Evolutionary conservation across 1,140 invertebrate genomes (phyloP), one percentile per base, ranked within the genome.

Genomic region (Pseudomyrmex flavicornis): DNA sequence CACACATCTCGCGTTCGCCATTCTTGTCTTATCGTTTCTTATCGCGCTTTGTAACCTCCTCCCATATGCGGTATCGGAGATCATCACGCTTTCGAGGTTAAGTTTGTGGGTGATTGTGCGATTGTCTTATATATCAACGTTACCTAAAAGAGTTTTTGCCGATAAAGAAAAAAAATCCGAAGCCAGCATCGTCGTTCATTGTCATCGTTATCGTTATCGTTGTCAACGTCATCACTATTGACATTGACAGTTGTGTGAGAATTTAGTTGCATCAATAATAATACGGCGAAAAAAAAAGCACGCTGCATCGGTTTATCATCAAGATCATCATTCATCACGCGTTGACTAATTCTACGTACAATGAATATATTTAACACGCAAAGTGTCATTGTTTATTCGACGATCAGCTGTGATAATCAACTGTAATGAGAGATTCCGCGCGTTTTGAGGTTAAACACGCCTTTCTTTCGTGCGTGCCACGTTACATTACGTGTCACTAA

Each of bases 361-460:
- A 8, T 20, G 22, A 65, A n/a, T 50, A 66, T 66, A 62, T n/a
- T n/a, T 20, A 44, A 48, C 56, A 12, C 58, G 63, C 3, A 12
- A 68, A 68, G 66, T 88, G 72, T 59, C 54, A 56, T 17, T 70
- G 70, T 73, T 73, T 20, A 44, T 54, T 35, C 35, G 5, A 26
- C 75, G 46, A 61, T 15, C 50, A 4, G 17, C 7, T 48, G 73
- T n/a, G 52, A 48, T 69, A 1, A 46, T 7, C n/a, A 35, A 35
- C 0, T 35, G 35, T 35, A 5, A 7, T 35, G 35, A 35, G 35
- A 35, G 0, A 7, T 35, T 35, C 54, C 54, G 22, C n/a, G 3
- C 56, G 46, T 85, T 88, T 69, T 75, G 48, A 88, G 87, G 86
- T 72, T 69, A 58, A 74, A 56, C 48, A 35, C 56, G 10, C 54